Base-by-base conservation (phyloP, 2,888 invertebrate genomes). In the Sarcophaga subvicina region DNA sequence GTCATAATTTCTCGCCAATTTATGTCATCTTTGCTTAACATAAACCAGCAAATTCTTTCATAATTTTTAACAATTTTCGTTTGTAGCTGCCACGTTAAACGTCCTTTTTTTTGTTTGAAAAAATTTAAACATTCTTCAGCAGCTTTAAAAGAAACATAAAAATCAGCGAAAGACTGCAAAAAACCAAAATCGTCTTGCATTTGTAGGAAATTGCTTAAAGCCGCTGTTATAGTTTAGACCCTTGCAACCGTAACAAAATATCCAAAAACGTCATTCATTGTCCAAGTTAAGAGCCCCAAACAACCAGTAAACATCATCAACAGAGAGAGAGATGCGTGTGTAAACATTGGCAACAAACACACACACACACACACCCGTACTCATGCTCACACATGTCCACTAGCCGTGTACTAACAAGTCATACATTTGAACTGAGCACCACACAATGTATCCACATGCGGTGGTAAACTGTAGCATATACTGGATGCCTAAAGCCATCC, bases 1-100 rank as follows among this genome's bases (percentile, higher is more conserved):
- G 84, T 87, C 87, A 87, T 87, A 87, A 87, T 81, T 84, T 82
- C 63, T 67, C 84, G 71, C 45, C 79, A 84, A 84, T 87, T 87
- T 87, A 87, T 87, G 87, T 87, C 87, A 84, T 75, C 79, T 87
- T 79, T 54, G 62, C 63, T 84, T 79, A 82, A 87, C 69, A 83
- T 78, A 76, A 81, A 84, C 75, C 49, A 67, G 27, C 66, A 71
- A 78, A 82, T 78, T 75, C 80, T 77, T 47, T 63, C 72, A 83
- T 77, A 76, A 69, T 49, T 80, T 63, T 66, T 20, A 49, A 3
- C 47, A 45, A 67, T 17, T 37, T 66, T 66, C 3, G 17, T 45
- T 45, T 45, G 37, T 8, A 0, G 37, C 8, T 37, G 37, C 37
- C 37, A 37, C 37, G 37, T 37, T 10, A 10, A 37, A 37, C 8